Evolutionary conservation across 2,113 vertebrate genomes (phyloP), one percentile per base, ranked within the genome.

Genomic region (Sebastes schlegelii): DNA sequence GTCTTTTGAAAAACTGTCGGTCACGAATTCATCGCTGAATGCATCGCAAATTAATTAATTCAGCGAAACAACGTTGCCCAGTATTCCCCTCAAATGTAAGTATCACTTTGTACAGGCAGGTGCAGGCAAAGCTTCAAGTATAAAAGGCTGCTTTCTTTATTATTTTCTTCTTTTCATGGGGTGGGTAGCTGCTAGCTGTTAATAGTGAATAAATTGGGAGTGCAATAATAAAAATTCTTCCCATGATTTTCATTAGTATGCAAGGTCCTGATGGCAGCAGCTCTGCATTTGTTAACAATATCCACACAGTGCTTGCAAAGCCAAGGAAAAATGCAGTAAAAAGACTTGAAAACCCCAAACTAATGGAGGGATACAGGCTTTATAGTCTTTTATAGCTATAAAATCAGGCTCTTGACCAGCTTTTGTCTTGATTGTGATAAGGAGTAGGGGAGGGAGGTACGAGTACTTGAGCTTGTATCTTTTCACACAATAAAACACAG

Each of bases 181-280:
- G 63, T 79, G 73, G 65, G 80, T 82, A 54, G 83, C 77, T 86
- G 83, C 85, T 65, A 77, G 72, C 74, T 77, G 62, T 88, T 88
- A 87, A 83, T 79, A 61, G 74, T 80, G 85, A 79, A 89, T 77
- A 85, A n/a, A 84, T 88, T 88, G 83, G 61, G 45, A 52, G 45
- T 8, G 75, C 60, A 83, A 80, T 82, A 85, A 88, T 87, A 86
- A 74, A 67, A 84, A 83, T 79, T 78, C 49, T 72, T 76, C 60
- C 60, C 63, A 75, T 86, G 89, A 82, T 75, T 87, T 45, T 69
- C 75, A 91, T 91, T 90, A 84, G 82, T 79, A 83, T 91, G 75
- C 89, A 82, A 77, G 77, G 68, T 89, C 86, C 92, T 90, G 89
- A 87, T 86, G 82, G 82, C 82, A 92, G 88, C 88, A 87, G 80